Conservation (phyloP, 2,113 vertebrate species). For the Tetraodon nigroviridis region DNA sequence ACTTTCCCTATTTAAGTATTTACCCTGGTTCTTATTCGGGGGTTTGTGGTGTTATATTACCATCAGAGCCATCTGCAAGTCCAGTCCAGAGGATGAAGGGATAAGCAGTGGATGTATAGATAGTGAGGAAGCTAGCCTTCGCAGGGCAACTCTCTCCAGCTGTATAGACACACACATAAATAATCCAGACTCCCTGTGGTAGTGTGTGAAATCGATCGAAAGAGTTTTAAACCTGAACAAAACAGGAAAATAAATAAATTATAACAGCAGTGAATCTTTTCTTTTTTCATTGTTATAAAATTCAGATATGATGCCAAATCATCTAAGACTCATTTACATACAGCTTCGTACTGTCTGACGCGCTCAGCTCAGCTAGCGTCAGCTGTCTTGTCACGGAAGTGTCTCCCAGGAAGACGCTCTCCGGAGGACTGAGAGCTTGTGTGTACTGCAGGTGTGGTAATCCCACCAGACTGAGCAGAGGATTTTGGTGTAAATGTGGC, state of each 20-base stretch:
- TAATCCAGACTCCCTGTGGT: conserved; percentile 68
- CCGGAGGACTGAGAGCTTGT: not conserved
- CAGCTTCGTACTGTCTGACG: conserved; percentile 44
- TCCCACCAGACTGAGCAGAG: conserved; percentile 60
- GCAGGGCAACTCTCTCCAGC: conserved; percentile 37
- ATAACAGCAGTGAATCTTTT: not conserved
- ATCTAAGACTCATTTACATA: conserved; percentile 37
- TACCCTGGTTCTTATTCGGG: not conserved
- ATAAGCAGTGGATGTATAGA: conserved; percentile 67
- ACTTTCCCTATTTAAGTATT: not conserved
- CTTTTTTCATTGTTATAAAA: not conserved
- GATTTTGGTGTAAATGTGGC: conserved; percentile 66
- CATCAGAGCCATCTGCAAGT: conserved; percentile 61
- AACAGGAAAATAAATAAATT: not conserved
- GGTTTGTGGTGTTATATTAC: conserved; percentile 47
- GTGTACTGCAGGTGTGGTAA: conserved; percentile 55
- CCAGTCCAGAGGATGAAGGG: conserved; percentile 47
- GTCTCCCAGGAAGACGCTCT: conserved; percentile 50
- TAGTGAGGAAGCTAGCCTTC: conserved; percentile 38
- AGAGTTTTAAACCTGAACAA: conserved; percentile 56
- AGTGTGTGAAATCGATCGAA: conserved; percentile 74
- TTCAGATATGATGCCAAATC: not conserved
- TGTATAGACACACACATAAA: conserved; percentile 67
- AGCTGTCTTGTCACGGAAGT: conserved; percentile 31
- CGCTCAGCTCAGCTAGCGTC: conserved; percentile 48